These are phyloP conservation scores for Limenitis camilla DNA, from an alignment of 2,888 invertebrate species.

Conservation along the genomic window DNA sequence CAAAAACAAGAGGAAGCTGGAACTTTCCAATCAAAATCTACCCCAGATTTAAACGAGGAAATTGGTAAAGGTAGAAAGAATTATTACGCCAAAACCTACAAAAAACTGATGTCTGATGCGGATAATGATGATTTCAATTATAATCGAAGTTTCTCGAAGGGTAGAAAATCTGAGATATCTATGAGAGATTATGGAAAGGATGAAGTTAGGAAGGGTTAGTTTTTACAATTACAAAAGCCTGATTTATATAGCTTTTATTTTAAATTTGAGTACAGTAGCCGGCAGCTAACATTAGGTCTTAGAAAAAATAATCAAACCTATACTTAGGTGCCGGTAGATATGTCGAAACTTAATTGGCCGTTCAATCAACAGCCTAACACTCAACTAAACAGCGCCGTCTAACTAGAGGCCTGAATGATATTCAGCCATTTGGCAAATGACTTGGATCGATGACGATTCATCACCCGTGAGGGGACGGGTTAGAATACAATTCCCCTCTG, in stretches of 20 bases:
- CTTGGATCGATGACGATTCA: too few species aligned
- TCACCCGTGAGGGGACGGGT: too few species aligned
- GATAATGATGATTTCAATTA: conserved; percentile 4
- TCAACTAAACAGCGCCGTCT: too few species aligned
- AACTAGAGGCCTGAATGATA: too few species aligned
- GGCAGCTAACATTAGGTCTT: neutral
- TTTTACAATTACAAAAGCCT: neutral
- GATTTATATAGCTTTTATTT: neutral
- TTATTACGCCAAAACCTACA: conserved; percentile 16
- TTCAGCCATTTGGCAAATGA: too few species aligned
- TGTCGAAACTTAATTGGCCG: too few species aligned
- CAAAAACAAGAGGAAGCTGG: neutral
- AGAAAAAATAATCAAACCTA: neutral
- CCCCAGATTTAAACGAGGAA: neutral
- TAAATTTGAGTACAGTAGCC: neutral
- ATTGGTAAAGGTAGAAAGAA: conserved; percentile 4
- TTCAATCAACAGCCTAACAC: too few species aligned
- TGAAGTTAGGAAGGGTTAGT: conserved; percentile 10
- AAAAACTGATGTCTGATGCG: conserved; percentile 3
- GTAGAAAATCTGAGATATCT: neutral
- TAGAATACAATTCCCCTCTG: too few species aligned
- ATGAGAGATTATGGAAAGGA: neutral
- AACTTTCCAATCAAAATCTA: neutral
- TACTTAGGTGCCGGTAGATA: neutral
- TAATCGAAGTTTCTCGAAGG: conserved; percentile 4